A percentile compares a stretch with the other conserved stretches of the same genome.
These are phyloP conservation scores for Muricea muricata DNA, from an alignment of 92 coral and sea anemone genomes.

Conservation along the genomic window DNA sequence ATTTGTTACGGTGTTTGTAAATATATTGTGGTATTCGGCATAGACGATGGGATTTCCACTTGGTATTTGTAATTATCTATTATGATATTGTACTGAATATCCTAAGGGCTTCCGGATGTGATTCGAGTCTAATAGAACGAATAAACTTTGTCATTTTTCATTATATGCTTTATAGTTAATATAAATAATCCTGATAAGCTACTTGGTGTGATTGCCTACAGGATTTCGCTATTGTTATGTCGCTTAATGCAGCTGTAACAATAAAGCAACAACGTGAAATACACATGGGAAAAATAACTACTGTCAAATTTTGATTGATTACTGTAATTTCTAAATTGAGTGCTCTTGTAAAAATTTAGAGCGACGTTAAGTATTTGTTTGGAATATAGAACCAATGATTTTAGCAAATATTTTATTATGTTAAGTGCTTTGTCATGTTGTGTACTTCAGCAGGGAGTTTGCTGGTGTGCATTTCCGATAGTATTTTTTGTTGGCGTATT, in stretches of 20 bases:
- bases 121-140: not conserved
- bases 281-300: constrained; percentile 4
- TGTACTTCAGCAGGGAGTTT: not conserved
- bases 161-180: not conserved
- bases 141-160: not conserved
- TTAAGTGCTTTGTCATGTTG: constrained; percentile 4
- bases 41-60: not conserved
- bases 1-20: not conserved
- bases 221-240: not conserved
- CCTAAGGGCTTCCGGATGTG: constrained; percentile 7
- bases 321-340: too few species aligned
- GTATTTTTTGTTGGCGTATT: not conserved
- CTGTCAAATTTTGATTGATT: not conserved
- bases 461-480: not conserved
- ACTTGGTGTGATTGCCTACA: not conserved
- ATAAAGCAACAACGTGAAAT: not conserved
- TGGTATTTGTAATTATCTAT: not conserved
- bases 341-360: not conserved
- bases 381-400: not conserved
- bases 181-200: not conserved
- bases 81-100: not conserved
- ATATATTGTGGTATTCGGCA: not conserved
- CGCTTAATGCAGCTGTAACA: not conserved
- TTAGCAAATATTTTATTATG: not conserved
- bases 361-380: not conserved